Conservation (phyloP, 1,140 invertebrate genomes). For the Magallana angulata region DNA sequence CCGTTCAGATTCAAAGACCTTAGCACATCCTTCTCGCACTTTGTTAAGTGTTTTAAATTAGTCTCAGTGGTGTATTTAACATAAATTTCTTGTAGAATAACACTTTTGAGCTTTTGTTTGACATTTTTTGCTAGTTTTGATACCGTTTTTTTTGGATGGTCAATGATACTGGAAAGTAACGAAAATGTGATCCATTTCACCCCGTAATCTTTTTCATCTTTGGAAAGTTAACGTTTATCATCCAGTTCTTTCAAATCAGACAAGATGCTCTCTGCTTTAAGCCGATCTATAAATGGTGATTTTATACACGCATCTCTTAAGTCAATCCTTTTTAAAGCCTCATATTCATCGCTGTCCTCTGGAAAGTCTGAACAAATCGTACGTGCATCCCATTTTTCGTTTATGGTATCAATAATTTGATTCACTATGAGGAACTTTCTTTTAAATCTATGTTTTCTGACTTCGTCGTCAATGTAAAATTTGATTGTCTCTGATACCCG, state of each 20-base stretch:
- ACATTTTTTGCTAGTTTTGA: background rate
- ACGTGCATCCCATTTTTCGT: background rate
- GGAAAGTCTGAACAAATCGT: background rate
- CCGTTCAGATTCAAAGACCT: background rate
- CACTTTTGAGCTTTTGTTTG: background rate
- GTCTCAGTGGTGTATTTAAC: background rate
- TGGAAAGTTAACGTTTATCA: background rate
- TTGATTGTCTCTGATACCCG: background rate
- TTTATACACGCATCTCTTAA: background rate
- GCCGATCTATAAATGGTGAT: background rate
- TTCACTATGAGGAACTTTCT: background rate
- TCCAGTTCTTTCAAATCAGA: background rate
- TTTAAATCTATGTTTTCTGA: background rate
- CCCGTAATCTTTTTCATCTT: background rate
- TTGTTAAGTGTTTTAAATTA: background rate
- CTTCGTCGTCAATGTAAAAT: background rate
- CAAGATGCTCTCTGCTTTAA: background rate
- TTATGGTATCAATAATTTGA: background rate
- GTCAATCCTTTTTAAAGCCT: conserved; percentile 6
- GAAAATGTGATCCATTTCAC: background rate
- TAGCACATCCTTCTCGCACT: background rate
- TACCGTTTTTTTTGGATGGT: background rate
- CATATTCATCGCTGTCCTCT: background rate
- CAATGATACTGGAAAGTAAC: background rate
- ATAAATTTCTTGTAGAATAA: background rate